A percentile compares a stretch with the other conserved stretches of the same genome.
These are phyloP conservation scores for Drosophila lacicola DNA, from an alignment of 2,888 invertebrate genomes.

Conservation along the genomic window DNA sequence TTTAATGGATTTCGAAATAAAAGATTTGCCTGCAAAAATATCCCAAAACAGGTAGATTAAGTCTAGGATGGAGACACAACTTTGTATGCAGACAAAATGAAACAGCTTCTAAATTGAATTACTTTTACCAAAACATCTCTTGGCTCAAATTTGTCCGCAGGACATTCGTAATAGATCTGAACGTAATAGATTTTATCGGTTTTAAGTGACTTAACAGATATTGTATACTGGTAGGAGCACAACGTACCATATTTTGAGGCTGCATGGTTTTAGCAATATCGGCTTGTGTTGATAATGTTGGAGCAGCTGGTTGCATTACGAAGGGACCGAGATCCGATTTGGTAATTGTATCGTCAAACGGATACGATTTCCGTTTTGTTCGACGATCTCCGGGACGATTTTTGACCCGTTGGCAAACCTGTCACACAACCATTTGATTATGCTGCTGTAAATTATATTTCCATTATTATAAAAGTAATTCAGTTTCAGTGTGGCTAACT, in stretches of 20 bases:
- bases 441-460: slow-evolving; percentile 48
- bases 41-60: too few species aligned
- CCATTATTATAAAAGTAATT: not conserved
- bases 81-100: too few species aligned
- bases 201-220: too few species aligned
- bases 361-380: slow-evolving; percentile 22
- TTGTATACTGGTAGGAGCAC: not conserved
- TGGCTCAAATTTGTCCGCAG: too few species aligned
- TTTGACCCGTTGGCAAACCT: slow-evolving; percentile 81
- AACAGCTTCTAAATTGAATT: too few species aligned
- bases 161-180: too few species aligned
- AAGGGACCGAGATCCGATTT: slow-evolving; percentile 21
- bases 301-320: slow-evolving; percentile 82
- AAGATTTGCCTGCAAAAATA: too few species aligned
- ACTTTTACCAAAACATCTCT: too few species aligned
- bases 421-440: slow-evolving; percentile 84
- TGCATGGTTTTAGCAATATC: slow-evolving; percentile 83
- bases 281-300: slow-evolving; percentile 76
- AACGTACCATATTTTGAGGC: slow-evolving; percentile 83
- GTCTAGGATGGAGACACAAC: too few species aligned
- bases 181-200: too few species aligned
- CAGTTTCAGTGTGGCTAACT: too few species aligned
- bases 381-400: slow-evolving; percentile 76
- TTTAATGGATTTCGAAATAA: too few species aligned
- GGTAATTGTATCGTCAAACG: slow-evolving; percentile 45